phyloP scores from a whole-genome alignment of 2,797 vertebrate species.

The Helicolenus hilgendorfi region DNA sequence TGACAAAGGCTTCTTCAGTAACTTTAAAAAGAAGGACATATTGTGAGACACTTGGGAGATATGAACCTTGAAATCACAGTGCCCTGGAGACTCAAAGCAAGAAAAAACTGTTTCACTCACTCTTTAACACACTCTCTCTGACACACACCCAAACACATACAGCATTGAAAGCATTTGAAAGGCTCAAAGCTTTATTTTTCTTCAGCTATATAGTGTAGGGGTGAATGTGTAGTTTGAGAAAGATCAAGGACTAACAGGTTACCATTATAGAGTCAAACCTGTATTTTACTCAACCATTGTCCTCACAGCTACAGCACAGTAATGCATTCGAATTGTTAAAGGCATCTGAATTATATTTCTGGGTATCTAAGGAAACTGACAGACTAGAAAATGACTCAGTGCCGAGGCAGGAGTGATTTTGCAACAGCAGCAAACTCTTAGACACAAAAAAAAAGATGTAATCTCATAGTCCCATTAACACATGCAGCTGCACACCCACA shows the following conservation, averaged over 20 bases:
- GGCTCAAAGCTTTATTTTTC: not conserved
- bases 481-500: not conserved
- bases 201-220: not conserved
- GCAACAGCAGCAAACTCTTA: constrained; percentile 29
- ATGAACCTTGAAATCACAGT: constrained; percentile 62
- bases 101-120: constrained; percentile 42
- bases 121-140: constrained; percentile 35
- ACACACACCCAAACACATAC: constrained; percentile 26
- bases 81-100: constrained; percentile 24
- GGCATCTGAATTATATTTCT: constrained; percentile 91
- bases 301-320: constrained; percentile 80
- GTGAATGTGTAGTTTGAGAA: not conserved
- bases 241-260: not conserved
- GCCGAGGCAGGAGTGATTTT: constrained; percentile 66
- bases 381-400: constrained; percentile 87
- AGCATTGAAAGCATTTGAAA: not conserved
- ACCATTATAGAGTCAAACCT: not conserved
- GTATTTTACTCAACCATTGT: constrained; percentile 1
- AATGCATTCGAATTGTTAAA: constrained; percentile 87
- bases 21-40: constrained; percentile 62
- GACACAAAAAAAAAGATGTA: constrained; percentile 23
- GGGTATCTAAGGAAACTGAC: constrained; percentile 90
- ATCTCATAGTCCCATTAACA: constrained; percentile 16
- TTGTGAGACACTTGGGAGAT: constrained; percentile 58
- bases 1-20: constrained; percentile 57